phyloP scores from a whole-genome alignment of 2,113 vertebrate genomes.

The Quiscalus mexicanus region DNA sequence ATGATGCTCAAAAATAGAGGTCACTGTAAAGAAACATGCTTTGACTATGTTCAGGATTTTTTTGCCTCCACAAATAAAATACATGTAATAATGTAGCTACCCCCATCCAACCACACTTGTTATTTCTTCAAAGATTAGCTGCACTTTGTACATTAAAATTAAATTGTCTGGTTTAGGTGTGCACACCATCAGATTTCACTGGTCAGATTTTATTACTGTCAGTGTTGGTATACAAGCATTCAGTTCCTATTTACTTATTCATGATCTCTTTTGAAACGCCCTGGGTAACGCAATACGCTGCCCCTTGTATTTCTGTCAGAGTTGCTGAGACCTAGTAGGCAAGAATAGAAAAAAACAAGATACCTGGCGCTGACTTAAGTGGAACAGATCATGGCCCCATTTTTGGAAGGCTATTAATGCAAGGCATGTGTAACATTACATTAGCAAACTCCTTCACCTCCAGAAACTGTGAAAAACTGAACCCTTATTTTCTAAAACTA shows the following conservation, averaged over 20 bases:
- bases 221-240: not conserved
- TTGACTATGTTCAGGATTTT: slow-evolving; percentile 32
- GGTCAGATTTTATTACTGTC: not conserved
- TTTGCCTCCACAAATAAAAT: not conserved
- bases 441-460: not conserved
- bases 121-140: slow-evolving; percentile 25
- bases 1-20: slow-evolving; percentile 64
- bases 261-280: not conserved
- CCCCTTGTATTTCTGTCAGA: not conserved
- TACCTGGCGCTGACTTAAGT: not conserved
- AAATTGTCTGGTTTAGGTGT: not conserved
- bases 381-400: not conserved
- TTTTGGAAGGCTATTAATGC: not conserved
- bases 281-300: not conserved
- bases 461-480: not conserved
- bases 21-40: slow-evolving; percentile 35
- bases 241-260: not conserved
- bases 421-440: not conserved
- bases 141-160: not conserved
- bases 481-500: not conserved
- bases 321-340: not conserved
- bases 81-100: not conserved
- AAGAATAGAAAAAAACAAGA: not conserved
- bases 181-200: not conserved
- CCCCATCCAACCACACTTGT: not conserved